These are phyloP conservation scores for Stegastes partitus DNA, from an alignment of 2,113 vertebrate genomes.

Conservation along the genomic window DNA sequence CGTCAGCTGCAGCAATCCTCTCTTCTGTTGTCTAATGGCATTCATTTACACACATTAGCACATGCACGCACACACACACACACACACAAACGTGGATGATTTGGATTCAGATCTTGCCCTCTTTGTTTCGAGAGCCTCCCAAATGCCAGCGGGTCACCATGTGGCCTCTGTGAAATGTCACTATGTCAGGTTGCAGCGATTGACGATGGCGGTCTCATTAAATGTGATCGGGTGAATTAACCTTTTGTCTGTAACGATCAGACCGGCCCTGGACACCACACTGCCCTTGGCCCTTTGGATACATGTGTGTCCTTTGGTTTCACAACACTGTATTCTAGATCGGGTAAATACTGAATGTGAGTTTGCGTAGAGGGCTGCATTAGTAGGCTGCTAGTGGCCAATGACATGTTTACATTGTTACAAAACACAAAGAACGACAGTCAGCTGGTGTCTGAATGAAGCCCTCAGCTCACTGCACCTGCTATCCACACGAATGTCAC, in stretches of 20 bases:
- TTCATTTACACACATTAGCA: constrained; percentile 2
- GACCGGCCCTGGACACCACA: constrained; percentile 24
- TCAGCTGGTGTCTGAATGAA: constrained; percentile 26
- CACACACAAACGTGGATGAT: constrained; percentile 20
- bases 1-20: neutral
- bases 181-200: constrained; percentile 57
- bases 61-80: constrained; percentile 18
- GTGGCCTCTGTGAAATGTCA: constrained; percentile 74
- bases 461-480: constrained; percentile 5
- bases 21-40: constrained; percentile 1
- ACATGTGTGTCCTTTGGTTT: neutral
- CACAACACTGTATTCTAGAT: neutral
- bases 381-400: neutral
- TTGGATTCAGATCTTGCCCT: constrained; percentile 55
- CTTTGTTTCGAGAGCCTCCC: constrained; percentile 38
- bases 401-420: neutral
- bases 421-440: neutral
- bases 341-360: neutral
- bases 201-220: constrained; percentile 71
- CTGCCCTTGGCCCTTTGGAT: constrained; percentile 17
- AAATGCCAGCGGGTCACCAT: constrained; percentile 74
- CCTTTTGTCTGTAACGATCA: constrained; percentile 65
- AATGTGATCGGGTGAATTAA: constrained; percentile 79
- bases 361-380: neutral
- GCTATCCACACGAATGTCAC: neutral